Evolutionary conservation across 2,888 invertebrate genomes (phyloP), one percentile per base, ranked within the genome.

Genomic region (Ceraclea dissimilis): DNA sequence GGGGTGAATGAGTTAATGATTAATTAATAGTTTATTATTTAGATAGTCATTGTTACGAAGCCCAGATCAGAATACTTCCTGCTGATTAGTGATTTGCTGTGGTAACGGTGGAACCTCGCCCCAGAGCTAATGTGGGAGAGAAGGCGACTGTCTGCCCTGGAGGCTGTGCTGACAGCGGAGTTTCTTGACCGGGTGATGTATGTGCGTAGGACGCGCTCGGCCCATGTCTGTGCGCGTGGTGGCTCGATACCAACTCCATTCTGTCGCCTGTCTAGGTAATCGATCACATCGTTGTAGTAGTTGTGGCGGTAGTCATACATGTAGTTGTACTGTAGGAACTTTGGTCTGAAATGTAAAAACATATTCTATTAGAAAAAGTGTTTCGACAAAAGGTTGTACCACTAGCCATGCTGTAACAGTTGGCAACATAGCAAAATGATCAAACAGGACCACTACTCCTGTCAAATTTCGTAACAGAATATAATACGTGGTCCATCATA

Each of bases 251-350:
- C 73, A 51, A 83, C 67, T 0, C 91, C 91, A 63, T 79, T 78
- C 71, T 85, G 82, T 65, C 88, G 81, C 67, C 85, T 83, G 70
- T 92, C 86, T 72, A 92, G 72, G 74, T 86, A 92, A 67, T 86
- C 84, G 70, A 92, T 88, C 59, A 89, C 85, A 69, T 91, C 90
- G 68, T 90, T 84, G 72, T 91, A 92, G 71, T 92, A 92, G 74
- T 88, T 90, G 71, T 84, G 83, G 74, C 86, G 83, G 75, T 91
- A 92, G 71, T 90, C 85, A 74, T 86, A 88, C 70, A 90, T 78
- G 70, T 90, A 91, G 68, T 79, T 83, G 76, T 92, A 92, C 68
- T 88, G 88, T 46, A 88, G 82, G 73, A 86, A 85, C 69, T 84
- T 84, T 18, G 91, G 91, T 70, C 86, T 86, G 76, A 18, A 73